Evolutionary conservation across 2,888 invertebrate species (phyloP).

Genomic region (Mythimna impura): DNA sequence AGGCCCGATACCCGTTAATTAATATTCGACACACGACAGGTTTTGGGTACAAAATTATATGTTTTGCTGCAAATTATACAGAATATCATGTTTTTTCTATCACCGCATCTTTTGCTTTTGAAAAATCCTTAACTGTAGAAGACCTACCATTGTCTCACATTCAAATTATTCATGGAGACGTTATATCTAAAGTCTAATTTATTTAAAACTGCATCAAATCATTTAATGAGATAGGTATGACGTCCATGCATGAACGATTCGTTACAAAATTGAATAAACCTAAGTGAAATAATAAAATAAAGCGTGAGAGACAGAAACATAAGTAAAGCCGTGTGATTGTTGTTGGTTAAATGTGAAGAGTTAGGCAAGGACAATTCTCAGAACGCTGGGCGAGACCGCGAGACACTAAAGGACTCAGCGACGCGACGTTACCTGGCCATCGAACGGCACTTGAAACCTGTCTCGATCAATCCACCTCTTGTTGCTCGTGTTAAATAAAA

Average conservation of each 20-base stretch:
- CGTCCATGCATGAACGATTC: neutral
- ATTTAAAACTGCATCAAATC: no score
- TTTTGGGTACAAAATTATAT: conserved; percentile 69
- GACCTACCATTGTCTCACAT: neutral
- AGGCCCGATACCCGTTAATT: conserved; percentile 71
- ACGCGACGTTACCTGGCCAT: conserved; percentile 82
- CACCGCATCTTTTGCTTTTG: conserved; percentile 18
- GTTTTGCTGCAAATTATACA: conserved; percentile 68
- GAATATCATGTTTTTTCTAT: conserved; percentile 23
- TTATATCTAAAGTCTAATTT: no score
- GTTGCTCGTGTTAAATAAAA: conserved; percentile 90
- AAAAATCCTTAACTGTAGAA: neutral
- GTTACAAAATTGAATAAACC: conserved; percentile 33
- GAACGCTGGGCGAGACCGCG: conserved; percentile 83
- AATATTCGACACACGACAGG: conserved; percentile 73
- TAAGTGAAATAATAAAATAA: conserved; percentile 53
- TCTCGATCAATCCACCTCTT: conserved; percentile 90
- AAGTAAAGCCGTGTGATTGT: conserved; percentile 72
- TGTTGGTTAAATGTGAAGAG: conserved; percentile 77
- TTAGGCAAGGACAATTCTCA: conserved; percentile 86
- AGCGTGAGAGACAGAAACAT: conserved; percentile 59
- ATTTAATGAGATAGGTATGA: no score
- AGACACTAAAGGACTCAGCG: conserved; percentile 82
- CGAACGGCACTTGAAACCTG: conserved; percentile 89
- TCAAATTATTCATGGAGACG: neutral